Conservation (phyloP, 2,888 invertebrate genomes). For the Cactoblastis cactorum region DNA sequence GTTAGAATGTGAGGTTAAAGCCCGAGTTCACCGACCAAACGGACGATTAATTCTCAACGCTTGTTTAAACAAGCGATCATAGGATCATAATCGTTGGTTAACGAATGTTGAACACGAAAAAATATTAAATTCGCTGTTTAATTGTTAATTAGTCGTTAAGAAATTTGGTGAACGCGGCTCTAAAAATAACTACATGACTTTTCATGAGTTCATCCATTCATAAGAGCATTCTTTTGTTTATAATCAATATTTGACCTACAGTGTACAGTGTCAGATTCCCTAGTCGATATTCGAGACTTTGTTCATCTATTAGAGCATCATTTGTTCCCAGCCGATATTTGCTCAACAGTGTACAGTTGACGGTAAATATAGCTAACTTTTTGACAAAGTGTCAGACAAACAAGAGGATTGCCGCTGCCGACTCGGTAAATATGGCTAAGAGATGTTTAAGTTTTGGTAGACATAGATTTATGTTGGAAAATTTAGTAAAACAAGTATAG, state of each 20-base stretch:
- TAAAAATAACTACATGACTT: no score
- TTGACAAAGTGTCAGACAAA: not conserved
- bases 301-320: not conserved
- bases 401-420: not conserved
- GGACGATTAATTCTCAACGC: no score
- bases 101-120: no score
- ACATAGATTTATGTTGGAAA: not conserved
- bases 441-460: not conserved
- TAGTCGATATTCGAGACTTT: not conserved
- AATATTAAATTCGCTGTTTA: no score
- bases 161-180: no score
- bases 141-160: no score
- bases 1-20: no score
- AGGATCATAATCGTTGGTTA: no score
- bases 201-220: no score
- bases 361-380: not conserved
- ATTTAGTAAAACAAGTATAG: no score
- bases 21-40: no score
- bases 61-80: no score
- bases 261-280: not conserved
- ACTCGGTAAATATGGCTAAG: not conserved
- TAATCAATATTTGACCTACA: not conserved
- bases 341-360: constrained; percentile 1
- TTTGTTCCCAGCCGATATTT: not conserved
- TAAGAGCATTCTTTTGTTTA: not conserved